Evolutionary conservation across 1,140 invertebrate genomes (phyloP), one percentile per base, ranked within the genome.

Genomic region (Papilio polytes): DNA sequence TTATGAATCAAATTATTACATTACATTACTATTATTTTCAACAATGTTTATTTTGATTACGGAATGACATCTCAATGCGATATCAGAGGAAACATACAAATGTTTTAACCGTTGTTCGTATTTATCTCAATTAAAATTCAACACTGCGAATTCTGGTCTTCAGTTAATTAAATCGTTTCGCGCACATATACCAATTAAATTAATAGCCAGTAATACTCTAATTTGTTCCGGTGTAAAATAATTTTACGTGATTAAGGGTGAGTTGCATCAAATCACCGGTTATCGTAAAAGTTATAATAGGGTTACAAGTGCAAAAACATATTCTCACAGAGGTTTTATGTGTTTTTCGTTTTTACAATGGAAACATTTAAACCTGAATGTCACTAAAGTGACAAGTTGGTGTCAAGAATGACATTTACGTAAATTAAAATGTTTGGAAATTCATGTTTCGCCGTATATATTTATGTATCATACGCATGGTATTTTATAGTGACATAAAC

Each of bases 101-200:
- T 26, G 13, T 31, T 70, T 70, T 70, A 9, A 15, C 12, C 3
- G 13, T 70, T 70, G 12, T 31, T 70, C 63, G 12, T 31, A 36
- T 70, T 70, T 70, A 15, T 15, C 26, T 70, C 26, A 66, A 66
- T 66, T 66, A 31, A 12, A 31, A 15, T 70, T 36, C 18, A 31
- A 70, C 22, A 36, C 13, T 36, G 3, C 26, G 63, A 20, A 20
- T 1, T 46, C n/a, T 8, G 20, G 20, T 76, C 15, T 48, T 76
- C n/a, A 46, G 46, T 8, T 51, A 26, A 76, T 76, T 51, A 51
- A 76, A 76, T 51, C 20, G 20, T 22, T 76, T 76, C n/a, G 22
- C 53, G 15, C 12, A 31, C 8, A 44, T 46, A 53, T 10, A 8
- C 46, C 44, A 22, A 26, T 46, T 20, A 53, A 76, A 48, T 74